Evolutionary conservation across 2,797 vertebrate genomes (phyloP).

Genomic region (Scomberomorus guttatus): DNA sequence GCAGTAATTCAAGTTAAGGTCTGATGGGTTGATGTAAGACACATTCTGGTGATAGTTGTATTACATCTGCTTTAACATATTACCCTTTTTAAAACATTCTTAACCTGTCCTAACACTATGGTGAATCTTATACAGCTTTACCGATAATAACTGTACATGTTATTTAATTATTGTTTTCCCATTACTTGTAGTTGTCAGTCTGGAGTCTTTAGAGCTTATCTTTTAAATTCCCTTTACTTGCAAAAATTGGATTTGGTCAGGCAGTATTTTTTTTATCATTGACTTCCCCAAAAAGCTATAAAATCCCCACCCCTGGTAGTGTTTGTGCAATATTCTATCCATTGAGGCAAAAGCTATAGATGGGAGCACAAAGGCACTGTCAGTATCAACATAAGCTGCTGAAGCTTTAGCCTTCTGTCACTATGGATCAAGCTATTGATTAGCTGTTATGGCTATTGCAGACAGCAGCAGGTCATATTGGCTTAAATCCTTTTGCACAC

Average conservation of each 20-base stretch:
- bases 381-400: conserved; percentile 69
- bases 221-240: conserved; percentile 18
- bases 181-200: neutral
- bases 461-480: conserved; percentile 68
- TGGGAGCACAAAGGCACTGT: conserved; percentile 62
- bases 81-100: neutral
- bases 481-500: conserved; percentile 60
- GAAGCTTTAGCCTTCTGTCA: conserved; percentile 61
- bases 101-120: neutral
- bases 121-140: neutral
- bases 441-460: conserved; percentile 69
- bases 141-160: neutral
- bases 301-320: conserved; percentile 33
- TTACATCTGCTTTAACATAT: neutral
- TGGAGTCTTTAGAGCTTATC: neutral
- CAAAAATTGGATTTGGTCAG: conserved; percentile 15
- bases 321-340: conserved; percentile 51
- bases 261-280: neutral
- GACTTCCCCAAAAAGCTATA: conserved; percentile 34
- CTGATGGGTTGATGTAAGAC: conserved; percentile 3
- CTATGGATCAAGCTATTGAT: conserved; percentile 74
- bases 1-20: conserved; percentile 17
- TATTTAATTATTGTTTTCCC: neutral
- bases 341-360: conserved; percentile 39
- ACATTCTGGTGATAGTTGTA: neutral